These are phyloP conservation scores for Drosophila rellima DNA, from an alignment of 2,888 invertebrate species.

Conservation along the genomic window DNA sequence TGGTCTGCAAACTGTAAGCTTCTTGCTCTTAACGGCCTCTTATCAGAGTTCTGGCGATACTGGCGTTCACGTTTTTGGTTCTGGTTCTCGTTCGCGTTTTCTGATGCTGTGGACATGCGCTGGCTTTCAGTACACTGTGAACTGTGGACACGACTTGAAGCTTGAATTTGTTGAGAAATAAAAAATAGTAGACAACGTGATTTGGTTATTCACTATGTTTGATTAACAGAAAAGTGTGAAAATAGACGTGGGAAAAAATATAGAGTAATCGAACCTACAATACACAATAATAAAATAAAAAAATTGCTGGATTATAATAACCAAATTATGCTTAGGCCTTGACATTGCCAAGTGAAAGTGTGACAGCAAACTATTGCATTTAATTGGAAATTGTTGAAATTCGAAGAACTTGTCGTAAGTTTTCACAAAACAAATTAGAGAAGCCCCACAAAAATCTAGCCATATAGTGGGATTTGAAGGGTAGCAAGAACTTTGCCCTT, in stretches of 20 bases:
- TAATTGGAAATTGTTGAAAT: conserved; percentile 24
- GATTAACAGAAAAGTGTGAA: conserved; percentile 35
- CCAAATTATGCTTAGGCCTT: conserved; percentile 39
- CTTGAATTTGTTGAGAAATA: conserved; percentile 9
- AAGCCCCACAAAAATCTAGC: conserved; percentile 19
- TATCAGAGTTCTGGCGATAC: conserved; percentile 55
- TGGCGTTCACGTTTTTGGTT: conserved; percentile 30
- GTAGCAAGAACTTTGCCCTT: conserved; percentile 56
- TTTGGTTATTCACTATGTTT: conserved; percentile 15
- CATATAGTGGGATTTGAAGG: conserved; percentile 5
- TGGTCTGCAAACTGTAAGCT: conserved; percentile 54
- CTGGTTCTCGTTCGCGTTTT: conserved; percentile 25
- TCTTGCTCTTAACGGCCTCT: conserved; percentile 56
- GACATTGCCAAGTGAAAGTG: conserved; percentile 32
- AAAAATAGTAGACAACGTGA: conserved; percentile 16
- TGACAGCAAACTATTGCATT: conserved; percentile 7
- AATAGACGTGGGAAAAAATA: conserved; percentile 17
- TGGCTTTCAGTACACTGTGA: conserved; percentile 63
- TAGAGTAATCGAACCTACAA: neutral
- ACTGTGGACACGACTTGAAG: conserved; percentile 60
- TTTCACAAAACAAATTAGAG: conserved; percentile 12
- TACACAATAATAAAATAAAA: neutral
- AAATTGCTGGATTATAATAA: neutral
- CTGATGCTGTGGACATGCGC: conserved; percentile 67
- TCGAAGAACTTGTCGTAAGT: conserved; percentile 51